Conservation (phyloP, 2,797 vertebrate genomes). For the Hozukius guyotensis region DNA sequence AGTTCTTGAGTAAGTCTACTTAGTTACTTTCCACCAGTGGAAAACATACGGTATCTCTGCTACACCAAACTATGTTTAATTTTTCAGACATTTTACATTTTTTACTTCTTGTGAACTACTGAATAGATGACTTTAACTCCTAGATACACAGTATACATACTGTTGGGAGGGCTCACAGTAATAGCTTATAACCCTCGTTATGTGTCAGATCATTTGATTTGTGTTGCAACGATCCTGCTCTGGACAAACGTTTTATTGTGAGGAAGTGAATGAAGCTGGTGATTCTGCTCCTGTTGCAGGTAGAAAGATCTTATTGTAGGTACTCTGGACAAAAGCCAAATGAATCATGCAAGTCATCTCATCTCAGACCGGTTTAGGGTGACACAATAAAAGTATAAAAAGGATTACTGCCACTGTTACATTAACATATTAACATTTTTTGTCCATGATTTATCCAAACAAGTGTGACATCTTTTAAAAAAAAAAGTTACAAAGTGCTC, state of each 20-base stretch:
- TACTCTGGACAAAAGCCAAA: not conserved
- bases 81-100: not conserved
- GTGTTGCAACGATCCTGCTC: not conserved
- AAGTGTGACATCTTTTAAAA: too few species aligned
- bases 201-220: not conserved
- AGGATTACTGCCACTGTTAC: not conserved
- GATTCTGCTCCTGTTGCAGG: not conserved
- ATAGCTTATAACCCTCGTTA: too few species aligned
- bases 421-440: too few species aligned
- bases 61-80: not conserved
- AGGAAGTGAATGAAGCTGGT: not conserved
- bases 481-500: too few species aligned
- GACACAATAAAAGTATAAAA: not conserved
- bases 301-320: slow-evolving; percentile 18
- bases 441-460: too few species aligned
- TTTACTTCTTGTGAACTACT: too few species aligned
- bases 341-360: not conserved
- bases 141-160: not conserved
- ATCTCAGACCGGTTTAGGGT: not conserved
- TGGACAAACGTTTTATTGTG: slow-evolving; percentile 1
- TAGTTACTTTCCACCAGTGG: not conserved
- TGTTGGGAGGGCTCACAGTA: not conserved
- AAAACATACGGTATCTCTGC: not conserved
- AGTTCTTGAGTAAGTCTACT: not conserved
- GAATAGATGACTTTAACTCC: not conserved